Percentiles rank a stretch among this genome's conserved stretches.
Conservation (phyloP, 2,113 vertebrate species). For the Chlorocebus sabaeus region DNA sequence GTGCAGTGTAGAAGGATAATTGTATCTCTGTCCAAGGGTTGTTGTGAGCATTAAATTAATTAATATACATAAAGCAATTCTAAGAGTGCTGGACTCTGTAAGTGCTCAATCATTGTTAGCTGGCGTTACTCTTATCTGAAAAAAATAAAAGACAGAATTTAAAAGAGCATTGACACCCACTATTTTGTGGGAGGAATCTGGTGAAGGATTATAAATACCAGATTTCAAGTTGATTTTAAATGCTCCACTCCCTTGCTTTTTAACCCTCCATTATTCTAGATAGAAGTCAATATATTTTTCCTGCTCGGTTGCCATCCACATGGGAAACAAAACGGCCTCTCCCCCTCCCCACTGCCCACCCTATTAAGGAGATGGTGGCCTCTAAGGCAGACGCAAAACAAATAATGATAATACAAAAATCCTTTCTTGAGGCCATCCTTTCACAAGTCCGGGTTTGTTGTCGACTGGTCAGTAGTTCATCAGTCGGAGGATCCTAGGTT, state of each 20-base stretch:
- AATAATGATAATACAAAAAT: slow-evolving; percentile 33
- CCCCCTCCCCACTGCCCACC: neutral
- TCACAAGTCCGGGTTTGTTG: neutral
- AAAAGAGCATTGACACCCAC: neutral
- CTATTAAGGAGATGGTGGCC: neutral
- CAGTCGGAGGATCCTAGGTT: neutral
- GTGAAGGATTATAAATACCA: neutral
- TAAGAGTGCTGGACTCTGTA: neutral
- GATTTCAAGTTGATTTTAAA: neutral
- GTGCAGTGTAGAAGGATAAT: neutral
- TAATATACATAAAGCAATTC: neutral
- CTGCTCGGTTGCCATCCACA: neutral
- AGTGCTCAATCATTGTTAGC: neutral
- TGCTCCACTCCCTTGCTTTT: neutral
- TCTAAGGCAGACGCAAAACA: slow-evolving; percentile 5
- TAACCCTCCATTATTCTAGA: neutral
- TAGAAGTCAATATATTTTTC: neutral
- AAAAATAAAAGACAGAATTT: neutral
- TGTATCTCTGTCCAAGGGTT: neutral
- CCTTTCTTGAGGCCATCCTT: slow-evolving; percentile 34
- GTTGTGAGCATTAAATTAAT: neutral
- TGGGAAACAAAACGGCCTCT: neutral
- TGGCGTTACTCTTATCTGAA: neutral
- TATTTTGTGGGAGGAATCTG: neutral
- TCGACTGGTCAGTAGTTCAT: neutral